These are phyloP conservation scores for Myiozetetes cayanensis DNA, from an alignment of 2,113 vertebrate species.

Conservation along the genomic window DNA sequence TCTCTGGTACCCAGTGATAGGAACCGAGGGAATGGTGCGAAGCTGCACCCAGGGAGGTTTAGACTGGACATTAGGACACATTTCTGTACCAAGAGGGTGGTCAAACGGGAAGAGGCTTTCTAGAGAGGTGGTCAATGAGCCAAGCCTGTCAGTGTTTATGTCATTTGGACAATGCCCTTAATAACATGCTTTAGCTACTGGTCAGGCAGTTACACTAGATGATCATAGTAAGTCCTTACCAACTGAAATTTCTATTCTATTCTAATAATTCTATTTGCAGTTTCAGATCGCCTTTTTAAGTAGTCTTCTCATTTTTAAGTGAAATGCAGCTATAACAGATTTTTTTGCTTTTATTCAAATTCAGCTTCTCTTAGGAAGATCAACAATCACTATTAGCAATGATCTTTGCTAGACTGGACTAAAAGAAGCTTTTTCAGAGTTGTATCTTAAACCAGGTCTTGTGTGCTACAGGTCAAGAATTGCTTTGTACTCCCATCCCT, in stretches of 20 bases:
- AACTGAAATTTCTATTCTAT: not conserved
- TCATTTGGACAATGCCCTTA: not conserved
- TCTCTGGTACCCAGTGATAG: not conserved
- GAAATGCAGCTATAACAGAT: not conserved
- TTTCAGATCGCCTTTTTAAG: not conserved
- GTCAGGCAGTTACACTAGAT: not conserved
- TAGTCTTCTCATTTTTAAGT: not conserved
- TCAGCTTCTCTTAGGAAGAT: not conserved
- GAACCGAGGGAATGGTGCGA: not conserved
- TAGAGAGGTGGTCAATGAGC: not conserved
- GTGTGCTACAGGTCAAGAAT: not conserved
- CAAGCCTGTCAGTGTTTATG: not conserved
- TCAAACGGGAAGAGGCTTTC: not conserved
- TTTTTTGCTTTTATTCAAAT: not conserved
- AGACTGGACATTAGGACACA: not conserved
- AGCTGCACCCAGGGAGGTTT: not conserved
- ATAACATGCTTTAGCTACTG: not conserved
- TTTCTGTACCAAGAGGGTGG: not conserved
- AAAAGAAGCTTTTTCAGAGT: not conserved
- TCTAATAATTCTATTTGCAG: not conserved
- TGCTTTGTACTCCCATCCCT: not conserved
- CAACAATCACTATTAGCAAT: not conserved
- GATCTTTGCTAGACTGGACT: not conserved
- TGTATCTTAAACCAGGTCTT: not conserved
- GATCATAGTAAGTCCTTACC: not conserved